phyloP scores from a whole-genome alignment of 1,140 invertebrate genomes.

The Hyles vespertilio region DNA sequence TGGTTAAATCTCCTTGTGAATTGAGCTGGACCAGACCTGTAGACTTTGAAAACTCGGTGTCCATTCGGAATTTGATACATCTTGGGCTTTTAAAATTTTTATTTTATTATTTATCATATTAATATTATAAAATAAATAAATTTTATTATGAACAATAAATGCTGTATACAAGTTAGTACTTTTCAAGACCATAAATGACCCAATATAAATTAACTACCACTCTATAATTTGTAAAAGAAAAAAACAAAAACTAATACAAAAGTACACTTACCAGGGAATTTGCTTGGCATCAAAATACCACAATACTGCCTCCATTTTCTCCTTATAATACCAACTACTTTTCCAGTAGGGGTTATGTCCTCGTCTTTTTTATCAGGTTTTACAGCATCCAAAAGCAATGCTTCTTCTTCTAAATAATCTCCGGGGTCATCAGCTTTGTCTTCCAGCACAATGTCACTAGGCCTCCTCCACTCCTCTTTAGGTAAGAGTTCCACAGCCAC shows the following conservation, averaged over 20 bases:
- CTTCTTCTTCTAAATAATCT: slow-evolving; percentile 81
- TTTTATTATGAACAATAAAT: too few species aligned
- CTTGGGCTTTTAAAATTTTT: too few species aligned
- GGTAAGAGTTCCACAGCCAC: slow-evolving; percentile 95
- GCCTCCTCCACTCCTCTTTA: slow-evolving; percentile 91
- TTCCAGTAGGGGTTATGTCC: slow-evolving; percentile 85
- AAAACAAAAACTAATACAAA: slow-evolving; percentile 10
- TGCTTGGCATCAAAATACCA: slow-evolving; percentile 91
- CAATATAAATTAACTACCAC: too few species aligned
- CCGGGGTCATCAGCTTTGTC: slow-evolving; percentile 86
- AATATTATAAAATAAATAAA: too few species aligned
- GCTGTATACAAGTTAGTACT: too few species aligned
- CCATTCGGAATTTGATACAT: too few species aligned
- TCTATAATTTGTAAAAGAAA: neutral
- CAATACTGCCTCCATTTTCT: slow-evolving; percentile 98
- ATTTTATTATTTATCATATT: too few species aligned
- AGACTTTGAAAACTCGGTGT: too few species aligned
- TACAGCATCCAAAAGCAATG: slow-evolving; percentile 53
- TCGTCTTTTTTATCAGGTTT: slow-evolving; percentile 43
- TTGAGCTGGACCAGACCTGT: too few species aligned
- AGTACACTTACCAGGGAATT: slow-evolving; percentile 80
- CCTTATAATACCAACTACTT: slow-evolving; percentile 95
- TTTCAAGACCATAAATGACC: too few species aligned
- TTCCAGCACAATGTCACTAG: slow-evolving; percentile 89
- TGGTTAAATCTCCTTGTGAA: too few species aligned